Percentiles rank a stretch among this genome's conserved stretches.
phyloP scores from a whole-genome alignment of 2,888 invertebrate genomes.

The Dicranocentrus wangi region DNA sequence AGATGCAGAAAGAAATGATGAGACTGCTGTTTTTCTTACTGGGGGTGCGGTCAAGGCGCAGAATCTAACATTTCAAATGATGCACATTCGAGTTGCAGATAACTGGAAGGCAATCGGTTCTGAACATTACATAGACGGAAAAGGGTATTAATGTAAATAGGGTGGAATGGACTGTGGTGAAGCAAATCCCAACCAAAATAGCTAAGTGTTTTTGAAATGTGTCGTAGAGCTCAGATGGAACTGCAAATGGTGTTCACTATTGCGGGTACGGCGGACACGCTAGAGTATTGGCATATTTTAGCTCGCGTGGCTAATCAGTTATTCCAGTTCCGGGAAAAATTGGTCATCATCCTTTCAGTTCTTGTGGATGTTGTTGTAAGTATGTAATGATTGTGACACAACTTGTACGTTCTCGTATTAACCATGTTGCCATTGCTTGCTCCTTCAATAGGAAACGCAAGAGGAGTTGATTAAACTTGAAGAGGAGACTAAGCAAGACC shows the following conservation, averaged over 20 bases:
- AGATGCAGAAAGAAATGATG: conserved; percentile 29
- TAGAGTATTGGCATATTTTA: conserved; percentile 37
- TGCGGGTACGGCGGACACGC: conserved; percentile 8
- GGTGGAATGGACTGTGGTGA: too few relatives aligned
- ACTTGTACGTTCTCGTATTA: not conserved
- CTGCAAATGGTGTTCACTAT: conserved; percentile 41
- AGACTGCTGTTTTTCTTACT: conserved; percentile 3
- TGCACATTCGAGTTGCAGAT: conserved; percentile 12
- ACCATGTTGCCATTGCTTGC: too few relatives aligned
- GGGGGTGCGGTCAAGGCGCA: conserved; percentile 36
- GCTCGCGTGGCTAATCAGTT: conserved; percentile 39
- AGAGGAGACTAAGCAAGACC: conserved; percentile 24
- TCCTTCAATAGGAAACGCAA: conserved; percentile 34
- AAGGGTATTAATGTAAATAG: conserved; percentile 25
- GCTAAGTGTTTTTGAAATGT: too few relatives aligned
- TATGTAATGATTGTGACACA: conserved; percentile 7
- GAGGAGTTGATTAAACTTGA: not conserved
- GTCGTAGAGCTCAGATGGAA: conserved; percentile 28
- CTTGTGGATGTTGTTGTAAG: conserved; percentile 40
- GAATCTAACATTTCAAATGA: conserved; percentile 24
- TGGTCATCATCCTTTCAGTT: conserved; percentile 33
- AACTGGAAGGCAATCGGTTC: conserved; percentile 28
- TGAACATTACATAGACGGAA: conserved; percentile 34
- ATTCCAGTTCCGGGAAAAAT: conserved; percentile 43
- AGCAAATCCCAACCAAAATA: too few relatives aligned